These are phyloP conservation scores for Hassar affinis DNA, from an alignment of 2,113 vertebrate species.

Conservation along the genomic window DNA sequence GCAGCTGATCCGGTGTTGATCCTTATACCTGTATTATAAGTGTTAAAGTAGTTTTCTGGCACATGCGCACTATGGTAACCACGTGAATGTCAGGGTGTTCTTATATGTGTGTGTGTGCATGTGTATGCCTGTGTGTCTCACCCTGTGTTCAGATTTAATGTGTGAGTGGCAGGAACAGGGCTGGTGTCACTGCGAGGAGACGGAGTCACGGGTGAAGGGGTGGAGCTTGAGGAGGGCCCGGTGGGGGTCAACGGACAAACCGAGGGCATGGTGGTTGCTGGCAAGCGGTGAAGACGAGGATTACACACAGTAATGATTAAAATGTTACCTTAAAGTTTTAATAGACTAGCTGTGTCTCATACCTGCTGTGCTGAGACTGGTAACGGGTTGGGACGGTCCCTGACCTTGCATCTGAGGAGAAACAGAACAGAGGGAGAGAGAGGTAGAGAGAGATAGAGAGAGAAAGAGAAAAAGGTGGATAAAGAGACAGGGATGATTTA, in stretches of 20 bases:
- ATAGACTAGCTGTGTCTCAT: background rate
- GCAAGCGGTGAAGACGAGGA: conserved; percentile 34
- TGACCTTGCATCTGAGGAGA: conserved; percentile 70
- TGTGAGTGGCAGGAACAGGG: conserved; percentile 84
- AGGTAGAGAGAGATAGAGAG: conserved; percentile 45
- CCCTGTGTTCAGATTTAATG: conserved; percentile 85
- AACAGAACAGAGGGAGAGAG: background rate
- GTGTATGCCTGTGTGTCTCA: conserved; percentile 63
- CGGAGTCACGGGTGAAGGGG: conserved; percentile 80
- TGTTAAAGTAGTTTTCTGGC: background rate
- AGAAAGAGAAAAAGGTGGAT: conserved; percentile 13
- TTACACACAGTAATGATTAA: background rate
- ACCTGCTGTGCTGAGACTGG: conserved; percentile 88
- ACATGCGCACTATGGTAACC: background rate
- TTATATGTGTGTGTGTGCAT: conserved; percentile 5
- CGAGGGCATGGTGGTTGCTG: conserved; percentile 86
- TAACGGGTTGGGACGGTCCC: conserved; percentile 80
- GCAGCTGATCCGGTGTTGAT: background rate
- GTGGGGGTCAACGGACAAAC: conserved; percentile 80
- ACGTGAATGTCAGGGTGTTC: background rate
- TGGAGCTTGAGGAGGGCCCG: conserved; percentile 73
- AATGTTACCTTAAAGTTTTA: background rate
- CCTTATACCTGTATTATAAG: background rate
- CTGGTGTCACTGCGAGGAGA: conserved; percentile 83
- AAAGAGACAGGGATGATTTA: background rate